Evolutionary conservation across 2,113 vertebrate genomes (phyloP), one percentile per base, ranked within the genome.

Genomic region (Elgaria multicarinata): DNA sequence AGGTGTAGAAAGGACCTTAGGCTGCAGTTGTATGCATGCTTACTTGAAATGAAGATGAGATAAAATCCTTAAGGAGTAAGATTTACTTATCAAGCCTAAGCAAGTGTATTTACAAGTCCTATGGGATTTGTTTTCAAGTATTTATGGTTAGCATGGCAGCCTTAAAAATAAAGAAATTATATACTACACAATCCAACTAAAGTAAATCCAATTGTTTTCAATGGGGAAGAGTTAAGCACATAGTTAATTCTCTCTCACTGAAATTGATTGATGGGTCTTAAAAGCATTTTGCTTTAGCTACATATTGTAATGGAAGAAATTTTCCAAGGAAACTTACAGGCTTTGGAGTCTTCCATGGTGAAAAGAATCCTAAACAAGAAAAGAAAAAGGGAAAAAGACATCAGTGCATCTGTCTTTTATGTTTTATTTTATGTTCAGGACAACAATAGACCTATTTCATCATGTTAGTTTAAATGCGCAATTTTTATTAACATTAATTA

Each of bases 281-380:
- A 67, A 87, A 87, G 39, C 53, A 16, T 6, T 75, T 75, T 18
- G 31, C 1, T 50, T 39, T 46, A 16, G 1, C 36, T 31, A 44
- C 39, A 31, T 20, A 90, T 86, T 83, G 67, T 91, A 86, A 80
- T 42, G 36, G 42, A 71, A 91, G 90, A 72, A 93, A 67, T 87
- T 95, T 94, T 93, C 90, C 95, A 96, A 96, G 93, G 88, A 72
- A 97, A 97, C 97, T 99, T 99, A 99, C 99, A 98, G 99, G 98
- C 96, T 99, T 99, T 96, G 98, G 97, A 97, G 97, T 98, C 98
- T 99, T 99, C 99, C 99, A 99, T 93, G 98, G 98, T 96, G 98
- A 99, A 98, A 98, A 99, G 97, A 99, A 99, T 98, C 99, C 99
- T 99, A 98, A 90, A 99, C 98, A 94, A 97, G 96, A 98, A 83